Evolutionary conservation across 2,888 invertebrate species (phyloP).

Genomic region (Baccha elongata): DNA sequence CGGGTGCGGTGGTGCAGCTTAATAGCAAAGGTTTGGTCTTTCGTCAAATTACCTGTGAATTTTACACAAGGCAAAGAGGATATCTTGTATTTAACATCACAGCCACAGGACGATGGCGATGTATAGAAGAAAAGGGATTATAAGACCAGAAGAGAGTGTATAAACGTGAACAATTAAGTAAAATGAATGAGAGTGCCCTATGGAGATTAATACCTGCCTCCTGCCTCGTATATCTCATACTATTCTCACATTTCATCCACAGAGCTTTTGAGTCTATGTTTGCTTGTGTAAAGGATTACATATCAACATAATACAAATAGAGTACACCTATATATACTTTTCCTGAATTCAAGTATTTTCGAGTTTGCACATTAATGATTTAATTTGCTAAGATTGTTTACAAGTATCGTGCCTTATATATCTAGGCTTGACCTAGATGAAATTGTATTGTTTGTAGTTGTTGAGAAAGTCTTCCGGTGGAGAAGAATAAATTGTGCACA

Average conservation of each 20-base stretch:
- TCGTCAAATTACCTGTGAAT: constrained; percentile 26
- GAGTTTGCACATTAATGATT: constrained; percentile 68
- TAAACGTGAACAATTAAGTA: constrained; percentile 66
- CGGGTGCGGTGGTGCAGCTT: constrained; percentile 1
- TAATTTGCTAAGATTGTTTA: constrained; percentile 63
- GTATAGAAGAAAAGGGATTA: not conserved
- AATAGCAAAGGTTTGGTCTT: constrained; percentile 43
- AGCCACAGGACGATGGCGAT: constrained; percentile 3
- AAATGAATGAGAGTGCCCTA: constrained; percentile 62
- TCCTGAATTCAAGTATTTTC: constrained; percentile 58
- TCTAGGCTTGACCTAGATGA: constrained; percentile 38
- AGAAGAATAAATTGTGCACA: not conserved
- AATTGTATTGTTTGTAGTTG: not conserved
- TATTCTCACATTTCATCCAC: no score
- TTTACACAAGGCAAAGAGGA: constrained; percentile 19
- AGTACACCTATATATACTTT: not conserved
- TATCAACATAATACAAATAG: not conserved
- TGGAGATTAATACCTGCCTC: constrained; percentile 24
- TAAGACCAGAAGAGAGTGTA: constrained; percentile 33
- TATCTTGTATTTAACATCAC: constrained; percentile 26
- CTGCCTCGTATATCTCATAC: not conserved
- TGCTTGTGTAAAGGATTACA: not conserved
- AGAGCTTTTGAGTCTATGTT: constrained; percentile 2
- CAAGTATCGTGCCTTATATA: constrained; percentile 3
- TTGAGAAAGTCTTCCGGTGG: constrained; percentile 14